Evolutionary conservation across 2,797 vertebrate species (phyloP).

Genomic region (Argyrosomus regius): DNA sequence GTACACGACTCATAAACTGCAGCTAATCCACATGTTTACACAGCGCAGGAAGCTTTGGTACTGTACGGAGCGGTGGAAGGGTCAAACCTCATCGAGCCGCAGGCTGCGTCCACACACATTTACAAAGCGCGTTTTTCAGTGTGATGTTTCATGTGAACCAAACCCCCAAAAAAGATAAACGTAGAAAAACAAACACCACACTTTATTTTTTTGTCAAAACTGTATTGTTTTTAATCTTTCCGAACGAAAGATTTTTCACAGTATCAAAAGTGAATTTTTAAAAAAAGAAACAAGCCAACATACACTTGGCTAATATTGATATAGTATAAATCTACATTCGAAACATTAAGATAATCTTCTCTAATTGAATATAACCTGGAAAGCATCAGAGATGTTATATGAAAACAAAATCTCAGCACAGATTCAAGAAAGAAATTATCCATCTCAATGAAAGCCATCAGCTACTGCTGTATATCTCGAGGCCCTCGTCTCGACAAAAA

Average conservation of each 20-base stretch:
- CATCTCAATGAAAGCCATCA: slow-evolving; percentile 76
- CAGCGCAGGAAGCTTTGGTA: background rate
- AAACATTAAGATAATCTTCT: slow-evolving; percentile 87
- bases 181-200: slow-evolving; percentile 81
- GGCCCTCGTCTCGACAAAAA: slow-evolving; percentile 51
- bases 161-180: slow-evolving; percentile 3
- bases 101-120: too few relatives aligned
- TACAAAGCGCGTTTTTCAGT: background rate
- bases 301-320: slow-evolving; percentile 88
- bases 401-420: slow-evolving; percentile 81
- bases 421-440: slow-evolving; percentile 67
- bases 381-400: slow-evolving; percentile 89
- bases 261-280: slow-evolving; percentile 95
- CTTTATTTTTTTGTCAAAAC: slow-evolving; percentile 88
- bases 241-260: slow-evolving; percentile 95
- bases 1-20: background rate
- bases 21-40: slow-evolving; percentile 53
- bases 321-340: slow-evolving; percentile 92
- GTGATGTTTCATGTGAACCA: background rate
- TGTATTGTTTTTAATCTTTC: slow-evolving; percentile 94
- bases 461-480: slow-evolving; percentile 62
- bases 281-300: slow-evolving; percentile 86
- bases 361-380: slow-evolving; percentile 89
- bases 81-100: slow-evolving; percentile 39
- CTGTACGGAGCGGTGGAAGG: slow-evolving; percentile 54